These are phyloP conservation scores for Eilema caniola DNA, from an alignment of 2,888 invertebrate species.

Conservation along the genomic window DNA sequence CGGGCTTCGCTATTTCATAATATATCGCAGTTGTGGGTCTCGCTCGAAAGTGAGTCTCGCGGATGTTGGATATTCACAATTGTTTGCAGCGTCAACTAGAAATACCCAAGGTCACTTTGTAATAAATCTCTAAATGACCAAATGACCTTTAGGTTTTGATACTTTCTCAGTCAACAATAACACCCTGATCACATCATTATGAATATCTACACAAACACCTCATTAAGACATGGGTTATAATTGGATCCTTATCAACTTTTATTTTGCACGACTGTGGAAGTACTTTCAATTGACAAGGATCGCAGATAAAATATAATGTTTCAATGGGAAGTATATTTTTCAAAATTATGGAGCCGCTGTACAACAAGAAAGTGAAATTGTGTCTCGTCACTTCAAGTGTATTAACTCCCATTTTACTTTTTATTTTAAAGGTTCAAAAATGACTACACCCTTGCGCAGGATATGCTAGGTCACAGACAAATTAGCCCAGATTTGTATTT, in stretches of 20 bases:
- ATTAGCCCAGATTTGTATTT: neutral
- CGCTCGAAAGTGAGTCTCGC: constrained; percentile 66
- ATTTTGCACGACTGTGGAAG: neutral
- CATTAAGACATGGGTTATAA: neutral
- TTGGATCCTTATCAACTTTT: neutral
- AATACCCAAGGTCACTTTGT: constrained; percentile 21
- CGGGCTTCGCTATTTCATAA: constrained; percentile 75
- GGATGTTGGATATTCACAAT: constrained; percentile 60
- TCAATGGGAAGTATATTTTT: neutral
- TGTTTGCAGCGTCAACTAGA: constrained; percentile 25
- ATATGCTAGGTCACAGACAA: neutral
- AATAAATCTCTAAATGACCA: neutral
- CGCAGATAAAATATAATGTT: neutral
- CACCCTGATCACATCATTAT: neutral
- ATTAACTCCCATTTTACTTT: too few species aligned
- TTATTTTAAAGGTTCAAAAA: neutral
- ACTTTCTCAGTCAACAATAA: neutral
- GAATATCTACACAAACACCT: neutral
- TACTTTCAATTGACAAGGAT: neutral
- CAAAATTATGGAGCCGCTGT: too few species aligned
- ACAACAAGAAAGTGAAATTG: neutral
- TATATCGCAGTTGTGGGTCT: constrained; percentile 35
- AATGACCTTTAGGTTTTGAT: neutral
- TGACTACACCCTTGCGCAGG: neutral
- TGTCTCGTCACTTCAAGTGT: neutral